Evolutionary conservation across 2,888 invertebrate species (phyloP), one percentile per base, ranked within the genome.

Genomic region (Archips crataeganus): DNA sequence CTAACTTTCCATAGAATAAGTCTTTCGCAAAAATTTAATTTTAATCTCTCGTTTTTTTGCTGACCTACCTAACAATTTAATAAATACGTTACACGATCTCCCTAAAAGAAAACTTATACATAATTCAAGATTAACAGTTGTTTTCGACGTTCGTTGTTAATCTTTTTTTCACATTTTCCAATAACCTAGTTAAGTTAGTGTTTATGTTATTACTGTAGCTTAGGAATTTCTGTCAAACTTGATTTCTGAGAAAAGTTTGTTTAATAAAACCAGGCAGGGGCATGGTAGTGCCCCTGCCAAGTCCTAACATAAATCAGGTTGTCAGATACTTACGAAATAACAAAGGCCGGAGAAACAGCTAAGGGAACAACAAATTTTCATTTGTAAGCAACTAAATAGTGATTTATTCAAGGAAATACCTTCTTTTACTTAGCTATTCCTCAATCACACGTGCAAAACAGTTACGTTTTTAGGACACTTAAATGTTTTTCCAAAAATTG

Each of bases 151-250:
- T 47, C 51, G 62, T 49, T 54, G 42, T 23, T 1, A 59, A 57
- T 23, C 61, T 39, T 73, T 67, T 64, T 39, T 54, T 51, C 57
- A 57, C 54, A 67, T 59, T 64, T 73, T 68, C 57, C 57, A 73
- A 68, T 67, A 72, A 72, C 34, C 62, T 67, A 34, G 54, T n/a
- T 67, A 72, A 72, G 15, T 39, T 15, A 42, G 61, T 71, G 67
- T 36, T 54, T 36, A 71, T 62, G 45, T 67, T 67, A 39, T 57
- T 57, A 36, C 23, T 34, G 11, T 15, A 2, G 34, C 34, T 59
- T 32, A 34, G 59, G 8, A 8, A 15, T 54, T 59, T 59, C 4
- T 34, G 4, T 59, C 15, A 59, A 59, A 9, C 15, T 15, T 32
- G 23, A 62, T 62, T 62, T 62, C 42, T 11, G 23, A 11, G 39